Evolutionary conservation across 2,797 vertebrate species (phyloP).

Genomic region (Streptopelia turtur): DNA sequence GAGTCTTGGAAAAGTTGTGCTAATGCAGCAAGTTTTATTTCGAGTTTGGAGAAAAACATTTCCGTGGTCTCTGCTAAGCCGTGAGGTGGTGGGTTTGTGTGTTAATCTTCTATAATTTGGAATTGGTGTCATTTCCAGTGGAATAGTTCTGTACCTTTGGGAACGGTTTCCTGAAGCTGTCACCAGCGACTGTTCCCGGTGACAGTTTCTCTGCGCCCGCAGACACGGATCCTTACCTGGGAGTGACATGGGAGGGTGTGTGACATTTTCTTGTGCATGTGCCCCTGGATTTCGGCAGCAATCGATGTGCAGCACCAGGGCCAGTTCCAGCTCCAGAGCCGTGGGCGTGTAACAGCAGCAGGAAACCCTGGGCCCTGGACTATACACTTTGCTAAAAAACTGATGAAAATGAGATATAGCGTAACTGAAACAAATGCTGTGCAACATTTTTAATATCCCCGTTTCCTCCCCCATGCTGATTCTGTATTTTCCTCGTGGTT

Average conservation of each 20-base stretch:
- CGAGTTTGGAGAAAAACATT: not conserved
- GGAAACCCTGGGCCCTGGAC: not conserved
- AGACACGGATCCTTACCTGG: not conserved
- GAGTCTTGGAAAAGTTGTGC: no score
- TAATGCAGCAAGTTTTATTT: not conserved
- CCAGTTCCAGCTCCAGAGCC: not conserved
- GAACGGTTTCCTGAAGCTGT: not conserved
- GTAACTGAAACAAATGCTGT: rapidly evolving
- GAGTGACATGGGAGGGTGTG: not conserved
- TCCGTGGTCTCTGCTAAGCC: not conserved
- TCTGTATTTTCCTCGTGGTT: rapidly evolving
- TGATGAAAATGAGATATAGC: rapidly evolving
- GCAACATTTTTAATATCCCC: rapidly evolving
- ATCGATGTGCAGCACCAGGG: rapidly evolving
- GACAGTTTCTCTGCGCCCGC: not conserved
- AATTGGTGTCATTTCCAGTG: not conserved
- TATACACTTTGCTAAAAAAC: not conserved
- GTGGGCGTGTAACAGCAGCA: rapidly evolving
- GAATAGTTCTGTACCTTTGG: not conserved
- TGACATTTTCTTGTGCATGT: rapidly evolving
- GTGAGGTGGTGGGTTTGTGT: not conserved
- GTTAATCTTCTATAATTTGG: not conserved
- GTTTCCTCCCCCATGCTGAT: not conserved
- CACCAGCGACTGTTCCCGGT: no score
- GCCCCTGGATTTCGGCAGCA: not conserved